These are phyloP conservation scores for Leptinotarsa rubiginosa DNA, from an alignment of 2,888 invertebrate species.

Conservation along the genomic window DNA sequence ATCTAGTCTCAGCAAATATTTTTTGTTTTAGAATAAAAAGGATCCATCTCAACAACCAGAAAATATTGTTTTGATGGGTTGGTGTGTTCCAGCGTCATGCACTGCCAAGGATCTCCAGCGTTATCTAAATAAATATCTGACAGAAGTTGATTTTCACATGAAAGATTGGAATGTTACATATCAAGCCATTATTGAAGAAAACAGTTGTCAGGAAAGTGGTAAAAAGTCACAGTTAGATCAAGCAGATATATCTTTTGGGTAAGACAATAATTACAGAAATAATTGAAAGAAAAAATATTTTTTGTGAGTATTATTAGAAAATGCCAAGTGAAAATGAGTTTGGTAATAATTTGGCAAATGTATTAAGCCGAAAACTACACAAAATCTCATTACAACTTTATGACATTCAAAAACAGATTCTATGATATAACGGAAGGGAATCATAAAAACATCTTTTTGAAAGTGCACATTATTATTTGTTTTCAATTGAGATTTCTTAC, in stretches of 20 bases:
- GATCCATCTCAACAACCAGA: constrained; percentile 56
- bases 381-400: no score
- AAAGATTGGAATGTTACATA: constrained; percentile 53
- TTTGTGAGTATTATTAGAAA: no score
- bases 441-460: no score
- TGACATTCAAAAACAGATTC: no score
- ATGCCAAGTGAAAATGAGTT: no score
- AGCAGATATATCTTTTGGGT: constrained; percentile 54
- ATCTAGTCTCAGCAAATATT: neutral
- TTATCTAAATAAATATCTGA: constrained; percentile 50
- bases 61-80: constrained; percentile 53
- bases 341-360: no score
- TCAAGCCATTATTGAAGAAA: constrained; percentile 44
- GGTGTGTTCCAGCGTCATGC: constrained; percentile 59
- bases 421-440: no score
- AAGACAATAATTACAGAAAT: constrained; percentile 27
- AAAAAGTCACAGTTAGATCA: constrained; percentile 50
- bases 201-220: constrained; percentile 49
- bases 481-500: no score
- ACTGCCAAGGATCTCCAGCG: constrained; percentile 50
- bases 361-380: no score
- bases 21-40: constrained; percentile 50
- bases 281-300: no score
- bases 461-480: no score
- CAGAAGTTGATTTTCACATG: constrained; percentile 56